phyloP scores from a whole-genome alignment of 2,113 vertebrate genomes.

The Heterocephalus glaber region DNA sequence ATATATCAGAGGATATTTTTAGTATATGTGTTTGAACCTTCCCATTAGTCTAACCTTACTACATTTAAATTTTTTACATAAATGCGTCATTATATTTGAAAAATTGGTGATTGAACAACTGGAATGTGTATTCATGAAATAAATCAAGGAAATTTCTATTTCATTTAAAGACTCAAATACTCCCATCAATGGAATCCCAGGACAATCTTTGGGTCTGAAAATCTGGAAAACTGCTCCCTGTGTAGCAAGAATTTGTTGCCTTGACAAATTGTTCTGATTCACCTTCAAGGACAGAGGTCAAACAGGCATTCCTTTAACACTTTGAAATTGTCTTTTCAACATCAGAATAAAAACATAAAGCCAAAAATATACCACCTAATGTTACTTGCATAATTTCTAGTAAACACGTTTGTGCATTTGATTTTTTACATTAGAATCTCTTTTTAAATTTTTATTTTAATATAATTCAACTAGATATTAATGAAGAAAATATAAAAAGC shows the following conservation, averaged over 20 bases:
- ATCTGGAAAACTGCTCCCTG: not conserved
- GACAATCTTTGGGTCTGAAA: not conserved
- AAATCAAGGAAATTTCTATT: not conserved
- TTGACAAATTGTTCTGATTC: not conserved
- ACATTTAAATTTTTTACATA: not conserved
- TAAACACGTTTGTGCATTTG: not conserved
- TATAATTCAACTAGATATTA: not conserved
- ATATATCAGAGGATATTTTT: not conserved
- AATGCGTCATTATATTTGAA: not conserved
- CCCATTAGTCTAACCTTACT: not conserved
- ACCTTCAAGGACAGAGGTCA: not conserved
- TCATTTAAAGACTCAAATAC: not conserved
- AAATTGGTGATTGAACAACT: not conserved
- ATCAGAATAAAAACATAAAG: not conserved
- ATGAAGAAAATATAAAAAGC: not conserved
- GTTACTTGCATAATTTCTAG: not conserved
- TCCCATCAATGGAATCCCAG: not conserved
- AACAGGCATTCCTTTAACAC: not conserved
- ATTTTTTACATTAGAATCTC: not conserved
- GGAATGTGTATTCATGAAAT: not conserved
- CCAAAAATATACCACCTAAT: not conserved
- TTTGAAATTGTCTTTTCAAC: not conserved
- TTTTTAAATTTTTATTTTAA: not conserved
- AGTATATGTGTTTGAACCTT: not conserved
- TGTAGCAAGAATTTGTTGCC: not conserved